phyloP scores from a whole-genome alignment of 2,888 invertebrate species.

The Phaonia tiefii region DNA sequence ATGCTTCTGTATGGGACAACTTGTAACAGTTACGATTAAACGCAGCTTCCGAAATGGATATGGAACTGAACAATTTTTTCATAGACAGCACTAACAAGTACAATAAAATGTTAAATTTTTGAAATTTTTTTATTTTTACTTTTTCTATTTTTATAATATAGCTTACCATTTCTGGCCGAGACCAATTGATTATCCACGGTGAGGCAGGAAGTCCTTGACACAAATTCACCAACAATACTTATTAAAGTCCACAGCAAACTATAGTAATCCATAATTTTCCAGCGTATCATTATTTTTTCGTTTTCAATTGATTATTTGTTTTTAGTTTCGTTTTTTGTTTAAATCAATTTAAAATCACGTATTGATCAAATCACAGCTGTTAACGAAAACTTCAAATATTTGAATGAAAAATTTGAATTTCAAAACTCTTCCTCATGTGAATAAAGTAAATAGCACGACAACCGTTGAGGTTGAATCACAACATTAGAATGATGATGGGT shows the following conservation, averaged over 20 bases:
- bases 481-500: slow-evolving; percentile 53
- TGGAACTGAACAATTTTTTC: no score
- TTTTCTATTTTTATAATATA: no score
- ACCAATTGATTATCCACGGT: slow-evolving; percentile 80
- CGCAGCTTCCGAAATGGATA: no score
- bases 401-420: neutral
- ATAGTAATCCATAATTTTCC: slow-evolving; percentile 52
- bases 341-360: no score
- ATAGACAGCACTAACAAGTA: no score
- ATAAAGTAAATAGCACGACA: slow-evolving; percentile 50
- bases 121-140: no score
- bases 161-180: slow-evolving; percentile 79
- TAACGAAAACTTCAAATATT: no score
- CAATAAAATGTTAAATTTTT: no score
- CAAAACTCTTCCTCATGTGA: neutral
- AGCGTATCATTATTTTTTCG: slow-evolving; percentile 54
- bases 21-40: no score
- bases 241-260: slow-evolving; percentile 52
- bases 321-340: no score
- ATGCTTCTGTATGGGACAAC: no score
- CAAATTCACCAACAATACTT: slow-evolving; percentile 27
- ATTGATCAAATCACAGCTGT: no score
- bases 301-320: neutral
- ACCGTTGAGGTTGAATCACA: slow-evolving; percentile 59
- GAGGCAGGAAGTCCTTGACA: slow-evolving; percentile 65